Evolutionary conservation across 2,797 vertebrate genomes (phyloP), one percentile per base, ranked within the genome.

Genomic region (Echiichthys vipera): DNA sequence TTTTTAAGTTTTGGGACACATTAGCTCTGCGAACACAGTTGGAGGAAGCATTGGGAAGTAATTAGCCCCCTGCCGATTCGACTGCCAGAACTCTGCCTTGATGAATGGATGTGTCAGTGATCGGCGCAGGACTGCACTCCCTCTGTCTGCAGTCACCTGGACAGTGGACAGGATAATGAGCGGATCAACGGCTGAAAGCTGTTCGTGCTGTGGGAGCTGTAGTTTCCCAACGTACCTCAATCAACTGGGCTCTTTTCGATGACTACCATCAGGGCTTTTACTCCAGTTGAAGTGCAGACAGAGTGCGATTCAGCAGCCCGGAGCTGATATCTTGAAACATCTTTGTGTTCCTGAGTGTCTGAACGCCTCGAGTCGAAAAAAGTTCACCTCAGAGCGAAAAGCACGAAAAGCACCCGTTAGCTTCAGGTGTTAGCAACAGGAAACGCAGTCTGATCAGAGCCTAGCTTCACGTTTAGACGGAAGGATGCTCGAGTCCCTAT

Each of bases 1-100:
- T 29, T n/a, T 24, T 17, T 37, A 5, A 68, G 30, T 12, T 18
- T 58, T 3, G 17, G 43, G 57, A 74, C 59, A 63, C 50, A 64
- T 79, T 32, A 79, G 70, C 69, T 85, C 27, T 42, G 32, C 30
- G 58, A 74, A 53, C 47, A 63, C 34, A 8, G 65, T 5, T 37
- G 43, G 37, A 75, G 61, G 53, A 55, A 71, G 39, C 65, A 34
- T 32, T 61, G 30, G 49, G 59, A 65, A 65, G 75, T 78, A 77
- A 79, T 88, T 88, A 82, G 70, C 79, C 80, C 46, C 81, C 77
- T 72, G 84, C 88, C 84, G 88, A 79, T 80, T 81, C 24, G 59
- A 55, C 66, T 1, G 29, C 81, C 56, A 49, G 39, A 70, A 80
- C 62, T 39, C 61, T 1, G 57, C 53, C 20, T 15, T 84, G 88